Conservation (phyloP, 2,888 invertebrate genomes). For the Amblyjoppa fuscipennis region DNA sequence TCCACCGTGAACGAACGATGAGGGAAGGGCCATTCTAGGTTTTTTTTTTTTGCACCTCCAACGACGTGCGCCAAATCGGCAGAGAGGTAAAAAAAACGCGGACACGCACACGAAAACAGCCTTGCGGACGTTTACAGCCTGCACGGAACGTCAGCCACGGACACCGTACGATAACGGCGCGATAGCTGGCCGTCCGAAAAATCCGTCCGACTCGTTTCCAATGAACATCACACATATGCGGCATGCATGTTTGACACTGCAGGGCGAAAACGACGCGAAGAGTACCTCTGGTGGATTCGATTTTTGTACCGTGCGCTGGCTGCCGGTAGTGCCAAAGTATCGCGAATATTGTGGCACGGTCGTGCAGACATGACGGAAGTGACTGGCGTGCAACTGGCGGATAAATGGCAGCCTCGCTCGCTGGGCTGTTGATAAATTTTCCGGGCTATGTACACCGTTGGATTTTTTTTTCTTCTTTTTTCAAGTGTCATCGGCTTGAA, state of each 20-base stretch:
- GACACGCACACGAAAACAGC: not conserved
- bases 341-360: slow-evolving; percentile 9
- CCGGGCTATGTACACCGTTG: not conserved
- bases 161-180: slow-evolving; percentile 1
- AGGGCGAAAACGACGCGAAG: not conserved
- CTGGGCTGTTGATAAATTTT: slow-evolving; percentile 21
- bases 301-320: not conserved
- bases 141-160: not conserved
- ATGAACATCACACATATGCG: slow-evolving; percentile 2
- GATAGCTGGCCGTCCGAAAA: slow-evolving; percentile 20
- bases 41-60: not conserved
- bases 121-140: not conserved
- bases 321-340: not conserved
- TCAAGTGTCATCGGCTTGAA: not conserved
- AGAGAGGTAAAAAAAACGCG: slow-evolving; percentile 30
- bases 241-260: not conserved
- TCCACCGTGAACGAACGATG: slow-evolving; percentile 27
- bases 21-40: slow-evolving; percentile 4
- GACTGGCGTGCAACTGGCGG: slow-evolving; percentile 35
- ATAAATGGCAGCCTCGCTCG: slow-evolving; percentile 26
- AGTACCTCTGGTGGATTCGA: not conserved
- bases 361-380: not conserved
- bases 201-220: slow-evolving; percentile 20
- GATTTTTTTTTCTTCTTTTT: not conserved
- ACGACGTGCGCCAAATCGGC: slow-evolving; percentile 14